Percentiles rank a stretch among this genome's conserved stretches.
phyloP scores from a whole-genome alignment of 2,888 invertebrate species.

The Lycocerus yunnanus region DNA sequence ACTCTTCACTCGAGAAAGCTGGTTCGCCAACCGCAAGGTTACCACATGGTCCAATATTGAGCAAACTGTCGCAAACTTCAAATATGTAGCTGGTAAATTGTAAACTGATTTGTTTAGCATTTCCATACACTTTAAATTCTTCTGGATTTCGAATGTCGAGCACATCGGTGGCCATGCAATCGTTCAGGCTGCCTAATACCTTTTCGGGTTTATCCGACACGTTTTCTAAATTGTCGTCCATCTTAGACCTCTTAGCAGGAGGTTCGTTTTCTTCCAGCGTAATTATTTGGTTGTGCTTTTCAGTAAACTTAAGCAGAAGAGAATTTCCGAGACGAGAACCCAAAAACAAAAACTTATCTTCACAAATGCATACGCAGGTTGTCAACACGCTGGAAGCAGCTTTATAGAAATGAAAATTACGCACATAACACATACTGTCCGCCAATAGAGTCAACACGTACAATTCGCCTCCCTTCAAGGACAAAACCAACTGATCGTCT shows the following conservation, averaged over 20 bases:
- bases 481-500: constrained; percentile 84
- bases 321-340: constrained; percentile 98
- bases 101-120: constrained; percentile 80
- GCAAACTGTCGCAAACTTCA: constrained; percentile 92
- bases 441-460: constrained; percentile 91
- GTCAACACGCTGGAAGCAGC: constrained; percentile 95
- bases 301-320: constrained; percentile 64
- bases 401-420: constrained; percentile 91
- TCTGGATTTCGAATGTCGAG: constrained; percentile 83
- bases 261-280: constrained; percentile 66
- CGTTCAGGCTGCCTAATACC: constrained; percentile 67
- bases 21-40: constrained; percentile 94
- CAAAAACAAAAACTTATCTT: constrained; percentile 92
- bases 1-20: constrained; percentile 80
- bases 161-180: constrained; percentile 81
- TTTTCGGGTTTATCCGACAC: constrained; percentile 60
- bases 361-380: constrained; percentile 91
- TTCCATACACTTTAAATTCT: constrained; percentile 89
- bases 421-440: constrained; percentile 92
- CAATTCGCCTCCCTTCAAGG: constrained; percentile 89
- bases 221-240: constrained; percentile 44
- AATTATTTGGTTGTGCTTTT: constrained; percentile 54
- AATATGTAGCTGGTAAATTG: constrained; percentile 87
- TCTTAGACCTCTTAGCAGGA: constrained; percentile 56
- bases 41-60: constrained; percentile 96